A percentile compares a stretch with the other conserved stretches of the same genome.
Evolutionary conservation across 2,888 invertebrate species (phyloP).

Genomic region (Acanthosepion esculentum): DNA sequence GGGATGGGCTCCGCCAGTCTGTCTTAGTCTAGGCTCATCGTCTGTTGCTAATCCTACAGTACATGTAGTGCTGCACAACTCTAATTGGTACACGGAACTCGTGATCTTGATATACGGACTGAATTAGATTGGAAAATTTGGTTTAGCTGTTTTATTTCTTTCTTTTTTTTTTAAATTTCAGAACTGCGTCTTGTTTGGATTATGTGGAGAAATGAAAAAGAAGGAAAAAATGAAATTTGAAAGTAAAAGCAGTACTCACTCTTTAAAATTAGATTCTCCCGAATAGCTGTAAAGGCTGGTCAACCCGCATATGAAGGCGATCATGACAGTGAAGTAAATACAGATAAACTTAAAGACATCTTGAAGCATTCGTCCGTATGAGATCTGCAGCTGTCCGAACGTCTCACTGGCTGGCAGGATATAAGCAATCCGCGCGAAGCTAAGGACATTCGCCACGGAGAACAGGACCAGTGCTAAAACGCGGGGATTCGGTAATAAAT

Average conservation of each 20-base stretch:
- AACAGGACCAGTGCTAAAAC: conserved; percentile 59
- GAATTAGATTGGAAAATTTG: no score
- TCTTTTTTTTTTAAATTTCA: no score
- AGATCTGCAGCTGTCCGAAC: conserved; percentile 63
- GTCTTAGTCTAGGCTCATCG: no score
- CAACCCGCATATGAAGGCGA: conserved; percentile 62
- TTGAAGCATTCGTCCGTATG: conserved; percentile 62
- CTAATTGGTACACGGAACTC: no score
- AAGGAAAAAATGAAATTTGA: no score
- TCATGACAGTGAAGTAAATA: conserved; percentile 61
- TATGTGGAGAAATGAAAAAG: no score
- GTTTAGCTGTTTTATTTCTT: no score
- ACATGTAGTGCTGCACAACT: no score
- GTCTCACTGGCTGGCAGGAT: conserved; percentile 62
- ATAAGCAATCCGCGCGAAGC: conserved; percentile 60
- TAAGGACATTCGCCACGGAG: conserved; percentile 62
- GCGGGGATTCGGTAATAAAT: conserved; percentile 55
- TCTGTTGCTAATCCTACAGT: no score
- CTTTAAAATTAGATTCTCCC: conserved; percentile 50
- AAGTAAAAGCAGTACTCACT: neutral
- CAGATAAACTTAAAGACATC: conserved; percentile 63
- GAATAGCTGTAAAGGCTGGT: conserved; percentile 60
- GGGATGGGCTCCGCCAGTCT: no score
- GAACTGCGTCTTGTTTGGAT: no score
- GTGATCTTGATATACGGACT: no score